Evolutionary conservation across 2,888 invertebrate genomes (phyloP).

Genomic region (Bombylius major): DNA sequence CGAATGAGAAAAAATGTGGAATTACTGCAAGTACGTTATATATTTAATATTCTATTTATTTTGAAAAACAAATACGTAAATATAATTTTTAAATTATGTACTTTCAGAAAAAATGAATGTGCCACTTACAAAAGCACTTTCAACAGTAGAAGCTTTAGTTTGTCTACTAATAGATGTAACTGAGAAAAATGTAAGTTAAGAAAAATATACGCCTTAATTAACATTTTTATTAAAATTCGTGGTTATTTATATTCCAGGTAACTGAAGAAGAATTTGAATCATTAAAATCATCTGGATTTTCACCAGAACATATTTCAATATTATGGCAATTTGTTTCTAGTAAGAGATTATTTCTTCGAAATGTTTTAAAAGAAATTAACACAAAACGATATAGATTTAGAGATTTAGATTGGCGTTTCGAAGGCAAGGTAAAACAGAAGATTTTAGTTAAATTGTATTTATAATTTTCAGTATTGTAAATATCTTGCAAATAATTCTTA

Average conservation of each 20-base stretch:
- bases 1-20: slow-evolving; percentile 43
- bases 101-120: slow-evolving; percentile 40
- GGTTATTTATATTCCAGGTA: slow-evolving; percentile 3
- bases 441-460: not conserved
- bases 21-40: slow-evolving; percentile 33
- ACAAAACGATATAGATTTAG: slow-evolving; percentile 31
- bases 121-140: slow-evolving; percentile 38
- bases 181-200: slow-evolving; percentile 48
- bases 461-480: slow-evolving; percentile 22
- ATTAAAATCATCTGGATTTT: slow-evolving; percentile 21
- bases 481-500: too few relatives aligned
- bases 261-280: slow-evolving; percentile 21
- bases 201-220: not conserved
- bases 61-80: not conserved
- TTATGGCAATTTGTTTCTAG: slow-evolving; percentile 31
- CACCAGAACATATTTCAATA: slow-evolving; percentile 25
- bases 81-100: not conserved
- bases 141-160: slow-evolving; percentile 56
- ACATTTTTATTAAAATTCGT: not conserved
- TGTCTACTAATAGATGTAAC: slow-evolving; percentile 58
- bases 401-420: slow-evolving; percentile 54
- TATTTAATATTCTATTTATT: not conserved
- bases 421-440: slow-evolving; percentile 30
- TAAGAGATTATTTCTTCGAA: slow-evolving; percentile 29
- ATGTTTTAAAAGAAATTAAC: slow-evolving; percentile 31